Evolutionary conservation across 2,888 invertebrate genomes (phyloP).

Genomic region (Cosmia trapezina): DNA sequence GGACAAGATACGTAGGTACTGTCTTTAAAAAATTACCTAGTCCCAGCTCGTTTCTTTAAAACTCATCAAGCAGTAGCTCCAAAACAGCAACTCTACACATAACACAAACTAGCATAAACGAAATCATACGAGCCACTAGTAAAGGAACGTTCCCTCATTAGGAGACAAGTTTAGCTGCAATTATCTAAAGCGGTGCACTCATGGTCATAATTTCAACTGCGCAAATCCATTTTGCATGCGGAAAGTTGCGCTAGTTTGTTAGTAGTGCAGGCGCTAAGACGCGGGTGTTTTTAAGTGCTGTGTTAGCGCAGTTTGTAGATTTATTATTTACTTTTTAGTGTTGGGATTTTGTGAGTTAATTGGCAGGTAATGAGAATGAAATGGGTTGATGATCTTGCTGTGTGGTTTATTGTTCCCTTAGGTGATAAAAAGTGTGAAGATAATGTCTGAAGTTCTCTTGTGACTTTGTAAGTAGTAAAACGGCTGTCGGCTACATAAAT

Average conservation of each 20-base stretch:
- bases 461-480: too few species aligned
- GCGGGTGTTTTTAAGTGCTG: slow-evolving; percentile 80
- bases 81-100: slow-evolving; percentile 24
- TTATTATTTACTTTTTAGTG: slow-evolving; percentile 68
- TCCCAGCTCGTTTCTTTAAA: too few species aligned
- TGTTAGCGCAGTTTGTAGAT: slow-evolving; percentile 67
- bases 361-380: slow-evolving; percentile 3
- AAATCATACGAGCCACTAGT: slow-evolving; percentile 66
- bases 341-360: slow-evolving; percentile 7
- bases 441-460: not conserved
- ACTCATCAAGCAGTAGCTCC: not conserved
- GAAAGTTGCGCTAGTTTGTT: slow-evolving; percentile 79
- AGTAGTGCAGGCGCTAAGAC: slow-evolving; percentile 67
- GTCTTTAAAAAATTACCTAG: too few species aligned
- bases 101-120: slow-evolving; percentile 59
- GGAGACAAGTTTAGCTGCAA: slow-evolving; percentile 82
- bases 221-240: slow-evolving; percentile 85
- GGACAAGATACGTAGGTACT: too few species aligned
- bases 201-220: slow-evolving; percentile 67
- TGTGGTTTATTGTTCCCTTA: not conserved
- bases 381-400: not conserved
- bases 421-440: not conserved
- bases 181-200: slow-evolving; percentile 85
- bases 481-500: too few species aligned
- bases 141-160: slow-evolving; percentile 78